Percentiles rank a stretch among this genome's conserved stretches.
These are phyloP conservation scores for Sebastolobus alascanus DNA, from an alignment of 2,797 vertebrate species.

Conservation along the genomic window DNA sequence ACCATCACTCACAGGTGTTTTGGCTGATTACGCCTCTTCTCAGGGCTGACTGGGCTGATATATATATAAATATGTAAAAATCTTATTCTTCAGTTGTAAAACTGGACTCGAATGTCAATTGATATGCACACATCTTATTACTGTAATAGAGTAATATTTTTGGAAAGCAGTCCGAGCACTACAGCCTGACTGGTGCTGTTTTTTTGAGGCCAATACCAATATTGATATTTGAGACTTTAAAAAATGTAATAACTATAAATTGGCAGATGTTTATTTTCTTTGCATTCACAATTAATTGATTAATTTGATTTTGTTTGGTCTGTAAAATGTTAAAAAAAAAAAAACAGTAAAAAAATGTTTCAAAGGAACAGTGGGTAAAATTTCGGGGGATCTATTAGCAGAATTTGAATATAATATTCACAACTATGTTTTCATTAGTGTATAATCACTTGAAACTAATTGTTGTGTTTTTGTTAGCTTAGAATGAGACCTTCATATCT, in stretches of 20 bases:
- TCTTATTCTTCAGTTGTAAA: neutral
- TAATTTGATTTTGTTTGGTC: neutral
- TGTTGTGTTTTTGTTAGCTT: too few relatives aligned
- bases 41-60: neutral
- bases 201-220: neutral
- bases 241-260: neutral
- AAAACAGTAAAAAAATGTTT: too few relatives aligned
- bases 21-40: conserved; percentile 1
- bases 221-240: neutral
- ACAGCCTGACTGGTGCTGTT: neutral
- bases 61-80: neutral
- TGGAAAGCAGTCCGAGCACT: neutral
- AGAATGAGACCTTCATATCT: too few relatives aligned
- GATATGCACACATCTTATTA: neutral
- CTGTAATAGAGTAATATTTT: neutral
- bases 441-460: too few relatives aligned
- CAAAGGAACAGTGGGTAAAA: too few relatives aligned
- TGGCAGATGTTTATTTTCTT: neutral
- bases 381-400: too few relatives aligned
- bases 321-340: neutral
- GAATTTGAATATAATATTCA: too few relatives aligned
- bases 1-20: neutral
- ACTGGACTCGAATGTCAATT: neutral
- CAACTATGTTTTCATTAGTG: too few relatives aligned
- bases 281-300: neutral